Evolutionary conservation across 2,113 vertebrate species (phyloP), one percentile per base, ranked within the genome.

Genomic region (Xenus cinereus): DNA sequence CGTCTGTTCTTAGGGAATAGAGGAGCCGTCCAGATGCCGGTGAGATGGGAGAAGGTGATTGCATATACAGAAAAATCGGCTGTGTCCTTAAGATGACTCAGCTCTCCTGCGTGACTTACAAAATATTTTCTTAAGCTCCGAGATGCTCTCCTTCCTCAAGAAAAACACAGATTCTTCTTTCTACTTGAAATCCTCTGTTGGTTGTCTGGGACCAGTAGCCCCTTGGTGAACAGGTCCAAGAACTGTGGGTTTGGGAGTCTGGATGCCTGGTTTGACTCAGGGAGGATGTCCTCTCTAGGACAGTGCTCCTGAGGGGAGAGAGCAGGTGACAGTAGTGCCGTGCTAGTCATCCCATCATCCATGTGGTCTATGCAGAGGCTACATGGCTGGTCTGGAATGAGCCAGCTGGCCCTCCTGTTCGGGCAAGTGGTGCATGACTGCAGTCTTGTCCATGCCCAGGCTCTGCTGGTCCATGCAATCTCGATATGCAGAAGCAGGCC

Each of bases 331-430:
- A 69, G 27, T 32, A 82, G 53, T 37, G 35, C 39, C 4, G 3
- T 59, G 37, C 12, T 67, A 27, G 12, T 68, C 37, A 46, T 20
- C 22, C 35, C 35, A 22, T 60, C 35, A 24, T 39, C 64, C 27
- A 0, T 9, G 15, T 75, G 30, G 14, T 63, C 33, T 33, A 0
- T 5, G 12, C 7, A 64, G 66, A 72, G 37, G 48, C 33, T 89
- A 79, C 32, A 33, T 69, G 75, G 35, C 48, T 74, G 41, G 19
- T 41, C 54, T 89, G 80, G 46, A 19, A 54, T 0, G 2, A 84
- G 77, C 91, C 96, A 95, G 84, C 89, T 90, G 95, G 94, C 64
- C 43, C 37, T 91, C 54, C 35, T 81, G 69, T 45, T 69, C 0
- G 0, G 51, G 59, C n/a, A 32, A 83, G 54, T 1, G 6, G 53